These are phyloP conservation scores for Ceraclea dissimilis DNA, from an alignment of 2,888 invertebrate genomes.

Conservation along the genomic window DNA sequence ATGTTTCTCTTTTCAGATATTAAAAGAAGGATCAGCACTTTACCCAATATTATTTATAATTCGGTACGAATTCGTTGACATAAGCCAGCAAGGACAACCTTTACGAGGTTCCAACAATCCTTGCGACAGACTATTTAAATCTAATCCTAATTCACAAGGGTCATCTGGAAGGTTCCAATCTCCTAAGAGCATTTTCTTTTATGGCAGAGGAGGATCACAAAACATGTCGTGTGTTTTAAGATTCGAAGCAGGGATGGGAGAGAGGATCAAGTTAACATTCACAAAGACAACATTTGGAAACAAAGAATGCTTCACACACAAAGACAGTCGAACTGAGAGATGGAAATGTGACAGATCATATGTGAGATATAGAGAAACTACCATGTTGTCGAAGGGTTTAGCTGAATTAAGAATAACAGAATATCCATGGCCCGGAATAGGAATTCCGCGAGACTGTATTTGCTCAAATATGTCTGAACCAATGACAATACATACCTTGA, in stretches of 20 bases:
- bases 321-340: constrained; percentile 59
- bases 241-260: constrained; percentile 63
- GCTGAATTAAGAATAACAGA: constrained; percentile 59
- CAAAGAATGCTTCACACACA: constrained; percentile 57
- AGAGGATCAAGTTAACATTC: constrained; percentile 62
- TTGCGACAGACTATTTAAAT: constrained; percentile 56
- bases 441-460: constrained; percentile 63
- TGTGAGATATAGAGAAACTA: constrained; percentile 37
- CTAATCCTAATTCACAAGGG: constrained; percentile 38
- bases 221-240: constrained; percentile 68
- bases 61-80: constrained; percentile 77
- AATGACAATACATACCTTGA: constrained; percentile 57
- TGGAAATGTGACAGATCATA: constrained; percentile 56
- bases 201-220: constrained; percentile 71
- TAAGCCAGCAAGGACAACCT: constrained; percentile 58
- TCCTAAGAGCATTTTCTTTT: constrained; percentile 74
- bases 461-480: constrained; percentile 63
- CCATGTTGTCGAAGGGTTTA: constrained; percentile 41
- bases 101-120: constrained; percentile 51
- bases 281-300: constrained; percentile 63
- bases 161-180: constrained; percentile 62
- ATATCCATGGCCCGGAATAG: constrained; percentile 61
- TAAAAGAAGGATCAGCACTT: constrained; percentile 70
- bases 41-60: constrained; percentile 71
- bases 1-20: constrained; percentile 38